These are phyloP conservation scores for Mystacornis crossleyi DNA, from an alignment of 2,113 vertebrate genomes.

Conservation along the genomic window DNA sequence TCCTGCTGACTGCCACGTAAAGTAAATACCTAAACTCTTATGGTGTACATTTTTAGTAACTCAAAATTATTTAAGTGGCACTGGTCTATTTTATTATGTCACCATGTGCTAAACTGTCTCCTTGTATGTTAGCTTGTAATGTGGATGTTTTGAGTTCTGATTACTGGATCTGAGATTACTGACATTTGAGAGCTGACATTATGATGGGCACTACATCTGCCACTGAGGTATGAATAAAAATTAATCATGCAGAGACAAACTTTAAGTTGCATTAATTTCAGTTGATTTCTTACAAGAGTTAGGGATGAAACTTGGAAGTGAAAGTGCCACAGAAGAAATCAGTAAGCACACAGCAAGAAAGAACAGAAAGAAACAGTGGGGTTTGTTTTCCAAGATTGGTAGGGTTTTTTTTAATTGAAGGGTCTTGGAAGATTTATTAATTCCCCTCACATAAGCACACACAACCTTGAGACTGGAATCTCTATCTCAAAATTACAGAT, in stretches of 20 bases:
- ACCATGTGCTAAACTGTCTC: background rate
- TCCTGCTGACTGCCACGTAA: background rate
- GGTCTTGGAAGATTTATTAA: background rate
- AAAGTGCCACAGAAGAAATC: background rate
- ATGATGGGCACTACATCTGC: background rate
- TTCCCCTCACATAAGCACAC: background rate
- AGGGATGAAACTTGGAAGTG: background rate
- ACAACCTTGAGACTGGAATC: background rate
- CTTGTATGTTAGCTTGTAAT: background rate
- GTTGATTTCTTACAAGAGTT: background rate
- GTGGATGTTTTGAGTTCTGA: background rate
- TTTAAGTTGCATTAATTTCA: background rate
- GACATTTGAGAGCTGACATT: background rate
- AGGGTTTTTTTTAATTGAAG: background rate
- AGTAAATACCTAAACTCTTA: background rate
- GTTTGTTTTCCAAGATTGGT: background rate
- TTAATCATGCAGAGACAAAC: background rate
- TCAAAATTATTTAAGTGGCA: background rate
- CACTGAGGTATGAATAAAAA: background rate
- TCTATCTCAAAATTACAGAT: background rate
- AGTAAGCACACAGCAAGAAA: background rate
- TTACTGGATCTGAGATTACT: background rate
- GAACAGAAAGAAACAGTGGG: background rate
- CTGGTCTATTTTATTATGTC: background rate
- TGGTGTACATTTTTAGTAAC: background rate